Base-by-base conservation (phyloP, 1,140 invertebrate genomes). In the Bombus picipes region DNA sequence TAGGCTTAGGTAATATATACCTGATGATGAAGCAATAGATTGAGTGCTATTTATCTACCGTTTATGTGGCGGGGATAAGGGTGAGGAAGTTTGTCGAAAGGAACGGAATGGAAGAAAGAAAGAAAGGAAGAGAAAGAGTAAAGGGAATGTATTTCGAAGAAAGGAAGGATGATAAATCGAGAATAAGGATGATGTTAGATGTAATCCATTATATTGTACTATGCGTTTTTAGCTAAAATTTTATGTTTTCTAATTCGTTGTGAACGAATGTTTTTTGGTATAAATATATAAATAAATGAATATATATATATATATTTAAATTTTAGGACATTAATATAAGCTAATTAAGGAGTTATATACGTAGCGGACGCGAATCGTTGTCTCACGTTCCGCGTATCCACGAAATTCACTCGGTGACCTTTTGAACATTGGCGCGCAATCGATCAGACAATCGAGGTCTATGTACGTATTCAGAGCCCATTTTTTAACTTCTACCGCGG, bases 1-100 rank as follows among this genome's bases (percentile, higher is more conserved):
- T 93, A 93, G 92, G 81, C 88, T 92, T 93, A 92, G 88, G 89
- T 86, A 92, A 92, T 87, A 91, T 93, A 88, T 93, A 93, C 93
- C 93, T 94, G 93, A 94, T 90, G 87, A 94, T 87, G 87, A 94
- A 94, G 93, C 92, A 93, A 93, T 92, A 92, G 90, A 90, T 90
- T 65, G 89, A 65, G 90, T 89, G 92, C 89, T 87, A 89, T 92
- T 81, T 89, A 88, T 88, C 82, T 85, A 91, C 83, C 83, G 92
- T 92, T 91, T 90, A 77, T 57, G 62, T 41, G 41, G 73, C 53
- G 28, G 34, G 62, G 34, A 72, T 80, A 15, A 34, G 5, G 28
- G 0, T 18, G 65, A 41, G 37, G 9, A 25, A n/a, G 62, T 53
- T 53, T 53, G 6, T 53, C 47, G 18, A 22, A 22, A 86, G 41